Conservation (phyloP, 2,113 vertebrate species). For the Irena cyanogastra region DNA sequence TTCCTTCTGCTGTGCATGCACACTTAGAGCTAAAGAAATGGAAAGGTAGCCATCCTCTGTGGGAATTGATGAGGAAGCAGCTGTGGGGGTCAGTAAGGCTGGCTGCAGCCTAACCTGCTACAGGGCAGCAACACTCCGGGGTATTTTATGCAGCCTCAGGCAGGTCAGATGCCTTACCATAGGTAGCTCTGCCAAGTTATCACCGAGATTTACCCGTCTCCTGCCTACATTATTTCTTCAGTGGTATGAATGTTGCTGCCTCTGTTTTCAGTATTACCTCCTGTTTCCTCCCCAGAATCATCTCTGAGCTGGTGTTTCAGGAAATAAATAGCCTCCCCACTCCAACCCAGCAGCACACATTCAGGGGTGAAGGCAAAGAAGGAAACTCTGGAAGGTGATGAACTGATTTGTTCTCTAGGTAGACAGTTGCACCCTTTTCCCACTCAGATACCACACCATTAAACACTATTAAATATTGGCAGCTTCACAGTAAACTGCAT, state of each 20-base stretch:
- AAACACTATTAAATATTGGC: neutral
- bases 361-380: neutral
- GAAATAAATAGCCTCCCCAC: neutral
- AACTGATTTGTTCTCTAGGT: neutral
- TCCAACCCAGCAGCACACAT: neutral
- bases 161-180: accelerated
- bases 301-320: neutral
- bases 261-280: neutral
- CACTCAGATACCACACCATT: neutral
- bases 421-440: neutral
- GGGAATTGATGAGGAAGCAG: neutral
- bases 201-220: neutral
- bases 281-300: neutral
- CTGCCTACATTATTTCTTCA: neutral
- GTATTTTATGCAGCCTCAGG: neutral
- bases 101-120: neutral
- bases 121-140: accelerated
- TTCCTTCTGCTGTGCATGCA: neutral
- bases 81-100: accelerated
- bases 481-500: neutral
- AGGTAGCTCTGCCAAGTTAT: neutral
- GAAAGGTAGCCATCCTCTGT: neutral
- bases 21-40: neutral
- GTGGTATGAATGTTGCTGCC: accelerated
- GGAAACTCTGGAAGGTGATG: neutral